Percentiles rank a stretch among this genome's conserved stretches.
These are phyloP conservation scores for Aythya fuligula DNA, from an alignment of 2,797 vertebrate species.

Conservation along the genomic window DNA sequence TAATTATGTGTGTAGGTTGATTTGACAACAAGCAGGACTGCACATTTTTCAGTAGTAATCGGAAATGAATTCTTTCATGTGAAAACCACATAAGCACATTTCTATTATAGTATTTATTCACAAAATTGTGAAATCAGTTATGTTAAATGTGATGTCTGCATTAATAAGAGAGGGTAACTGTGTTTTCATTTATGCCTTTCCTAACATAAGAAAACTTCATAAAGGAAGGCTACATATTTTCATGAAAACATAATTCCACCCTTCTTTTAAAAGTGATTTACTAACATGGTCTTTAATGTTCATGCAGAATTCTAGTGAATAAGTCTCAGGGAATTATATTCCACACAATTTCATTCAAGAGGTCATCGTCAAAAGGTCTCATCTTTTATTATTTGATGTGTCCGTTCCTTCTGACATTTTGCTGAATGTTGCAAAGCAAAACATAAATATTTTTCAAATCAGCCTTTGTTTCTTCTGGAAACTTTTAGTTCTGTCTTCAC, in stretches of 20 bases:
- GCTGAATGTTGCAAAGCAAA: not conserved
- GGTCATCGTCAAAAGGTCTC: not conserved
- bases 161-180: not conserved
- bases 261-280: not conserved
- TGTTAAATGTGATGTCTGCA: not conserved
- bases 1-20: not conserved
- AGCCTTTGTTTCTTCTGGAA: not conserved
- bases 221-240: not conserved
- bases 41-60: not conserved
- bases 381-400: not conserved
- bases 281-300: not conserved
- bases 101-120: not conserved
- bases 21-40: not conserved
- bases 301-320: not conserved
- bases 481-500: not conserved
- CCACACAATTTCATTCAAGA: not conserved
- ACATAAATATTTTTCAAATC: not conserved
- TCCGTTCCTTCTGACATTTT: not conserved
- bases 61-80: not conserved
- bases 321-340: not conserved
- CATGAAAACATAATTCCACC: not conserved
- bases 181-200: not conserved
- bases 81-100: not conserved
- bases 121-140: not conserved
- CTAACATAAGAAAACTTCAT: not conserved